These are phyloP conservation scores for Oncopodura yosiiana DNA, from an alignment of 1,140 invertebrate species.

Conservation along the genomic window DNA sequence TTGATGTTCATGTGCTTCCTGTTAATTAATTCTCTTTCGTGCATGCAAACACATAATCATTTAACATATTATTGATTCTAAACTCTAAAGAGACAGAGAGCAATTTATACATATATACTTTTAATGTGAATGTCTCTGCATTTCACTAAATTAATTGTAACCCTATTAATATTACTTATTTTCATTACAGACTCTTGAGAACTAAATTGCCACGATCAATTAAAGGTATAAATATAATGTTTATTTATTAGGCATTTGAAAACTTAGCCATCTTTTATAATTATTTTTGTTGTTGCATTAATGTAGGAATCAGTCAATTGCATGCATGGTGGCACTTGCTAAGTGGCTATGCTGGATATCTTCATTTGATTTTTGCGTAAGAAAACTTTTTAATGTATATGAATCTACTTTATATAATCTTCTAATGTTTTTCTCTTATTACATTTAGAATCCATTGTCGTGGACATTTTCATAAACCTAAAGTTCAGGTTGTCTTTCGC, in stretches of 20 bases:
- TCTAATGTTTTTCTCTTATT: background rate
- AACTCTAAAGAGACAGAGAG: background rate
- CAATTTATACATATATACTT: too few relatives aligned
- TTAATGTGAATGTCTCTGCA: too few relatives aligned
- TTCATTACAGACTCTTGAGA: constrained; percentile 14
- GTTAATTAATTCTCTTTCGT: too few relatives aligned
- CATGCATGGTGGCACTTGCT: constrained; percentile 40
- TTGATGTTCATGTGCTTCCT: too few relatives aligned
- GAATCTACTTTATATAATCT: background rate
- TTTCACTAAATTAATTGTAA: background rate
- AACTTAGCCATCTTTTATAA: too few relatives aligned
- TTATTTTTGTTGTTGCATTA: too few relatives aligned
- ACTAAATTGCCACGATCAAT: constrained; percentile 24
- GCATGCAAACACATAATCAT: too few relatives aligned
- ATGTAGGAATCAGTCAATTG: constrained; percentile 38
- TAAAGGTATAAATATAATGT: too few relatives aligned
- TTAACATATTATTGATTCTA: background rate
- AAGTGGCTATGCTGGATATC: constrained; percentile 37
- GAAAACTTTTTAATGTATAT: background rate
- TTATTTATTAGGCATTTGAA: too few relatives aligned
- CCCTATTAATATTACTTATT: background rate
- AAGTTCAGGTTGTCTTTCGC: constrained; percentile 17
- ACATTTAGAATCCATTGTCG: constrained; percentile 29
- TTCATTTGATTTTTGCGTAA: constrained; percentile 36
- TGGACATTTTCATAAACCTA: constrained; percentile 30